Evolutionary conservation across 1,140 invertebrate species (phyloP).

Genomic region (Babylonia areolata): DNA sequence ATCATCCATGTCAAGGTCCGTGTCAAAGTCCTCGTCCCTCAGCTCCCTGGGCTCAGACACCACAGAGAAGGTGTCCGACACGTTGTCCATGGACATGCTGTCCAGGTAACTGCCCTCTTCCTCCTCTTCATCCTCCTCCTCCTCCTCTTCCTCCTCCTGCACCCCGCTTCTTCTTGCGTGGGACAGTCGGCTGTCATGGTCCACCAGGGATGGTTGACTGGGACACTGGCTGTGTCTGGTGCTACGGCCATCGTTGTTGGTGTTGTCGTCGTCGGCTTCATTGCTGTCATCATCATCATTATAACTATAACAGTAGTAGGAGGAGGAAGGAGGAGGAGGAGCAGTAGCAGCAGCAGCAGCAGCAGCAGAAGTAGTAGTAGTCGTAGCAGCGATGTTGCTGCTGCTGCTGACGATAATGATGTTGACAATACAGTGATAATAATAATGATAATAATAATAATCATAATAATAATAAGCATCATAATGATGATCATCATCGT

Average conservation of each 20-base stretch:
- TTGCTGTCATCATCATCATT: background rate
- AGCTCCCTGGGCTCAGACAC: slow-evolving; percentile 8
- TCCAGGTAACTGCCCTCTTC: slow-evolving; percentile 30
- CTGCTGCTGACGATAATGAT: too few species aligned
- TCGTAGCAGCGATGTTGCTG: too few species aligned
- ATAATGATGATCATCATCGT: too few species aligned
- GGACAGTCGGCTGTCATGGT: background rate
- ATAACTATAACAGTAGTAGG: too few species aligned
- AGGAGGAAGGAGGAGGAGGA: too few species aligned
- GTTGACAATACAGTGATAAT: too few species aligned
- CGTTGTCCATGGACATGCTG: slow-evolving; percentile 41
- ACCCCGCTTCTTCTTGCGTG: background rate
- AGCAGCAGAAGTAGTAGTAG: too few species aligned
- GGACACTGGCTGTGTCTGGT: background rate
- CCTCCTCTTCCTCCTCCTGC: slow-evolving; percentile 7
- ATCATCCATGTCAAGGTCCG: slow-evolving; percentile 48
- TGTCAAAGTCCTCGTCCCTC: slow-evolving; percentile 51
- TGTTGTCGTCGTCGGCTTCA: background rate
- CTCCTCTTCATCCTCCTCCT: slow-evolving; percentile 16
- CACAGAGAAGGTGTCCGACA: slow-evolving; percentile 43
- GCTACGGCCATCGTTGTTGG: background rate
- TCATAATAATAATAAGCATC: too few species aligned
- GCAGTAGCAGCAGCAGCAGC: too few species aligned
- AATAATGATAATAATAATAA: too few species aligned
- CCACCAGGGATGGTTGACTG: background rate